Percentiles rank a stretch among this genome's conserved stretches.
Conservation (phyloP, 2,888 invertebrate species). For the Amblyjoppa fuscipennis region DNA sequence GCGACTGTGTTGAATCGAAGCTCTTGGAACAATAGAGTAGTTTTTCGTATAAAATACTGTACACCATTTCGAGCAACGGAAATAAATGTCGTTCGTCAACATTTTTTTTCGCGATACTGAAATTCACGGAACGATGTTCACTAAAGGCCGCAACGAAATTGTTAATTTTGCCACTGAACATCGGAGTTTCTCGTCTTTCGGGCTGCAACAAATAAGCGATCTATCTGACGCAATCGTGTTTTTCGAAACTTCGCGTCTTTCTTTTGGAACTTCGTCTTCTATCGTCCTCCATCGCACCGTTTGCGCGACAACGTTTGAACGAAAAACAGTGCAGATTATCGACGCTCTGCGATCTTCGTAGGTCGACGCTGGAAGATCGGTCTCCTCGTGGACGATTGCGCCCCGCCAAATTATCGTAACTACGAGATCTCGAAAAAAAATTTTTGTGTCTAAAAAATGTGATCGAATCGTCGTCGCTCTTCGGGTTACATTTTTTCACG, state of each 20-base stretch:
- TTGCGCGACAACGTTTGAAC: neutral
- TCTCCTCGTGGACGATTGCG: neutral
- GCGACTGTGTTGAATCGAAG: conserved; percentile 7
- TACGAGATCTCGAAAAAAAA: conserved; percentile 37
- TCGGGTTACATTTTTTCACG: neutral
- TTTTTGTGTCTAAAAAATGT: neutral
- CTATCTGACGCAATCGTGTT: conserved; percentile 67
- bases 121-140: neutral
- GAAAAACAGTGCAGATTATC: conserved; percentile 42
- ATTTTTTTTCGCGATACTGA: neutral
- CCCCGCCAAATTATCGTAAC: conserved; percentile 51
- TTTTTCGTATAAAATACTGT: conserved; percentile 31
- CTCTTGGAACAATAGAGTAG: conserved; percentile 4
- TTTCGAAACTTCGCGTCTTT: conserved; percentile 57
- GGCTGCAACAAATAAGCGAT: conserved; percentile 9
- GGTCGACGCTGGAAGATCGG: neutral
- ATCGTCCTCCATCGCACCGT: conserved; percentile 23
- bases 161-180: conserved; percentile 23
- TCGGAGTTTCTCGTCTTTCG: conserved; percentile 8
- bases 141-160: neutral
- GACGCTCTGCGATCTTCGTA: conserved; percentile 46
- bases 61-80: neutral
- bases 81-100: neutral
- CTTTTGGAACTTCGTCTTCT: conserved; percentile 24
- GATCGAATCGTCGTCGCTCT: neutral